Conservation (phyloP, 2,113 vertebrate species). For the Aspidoscelis tigris region DNA sequence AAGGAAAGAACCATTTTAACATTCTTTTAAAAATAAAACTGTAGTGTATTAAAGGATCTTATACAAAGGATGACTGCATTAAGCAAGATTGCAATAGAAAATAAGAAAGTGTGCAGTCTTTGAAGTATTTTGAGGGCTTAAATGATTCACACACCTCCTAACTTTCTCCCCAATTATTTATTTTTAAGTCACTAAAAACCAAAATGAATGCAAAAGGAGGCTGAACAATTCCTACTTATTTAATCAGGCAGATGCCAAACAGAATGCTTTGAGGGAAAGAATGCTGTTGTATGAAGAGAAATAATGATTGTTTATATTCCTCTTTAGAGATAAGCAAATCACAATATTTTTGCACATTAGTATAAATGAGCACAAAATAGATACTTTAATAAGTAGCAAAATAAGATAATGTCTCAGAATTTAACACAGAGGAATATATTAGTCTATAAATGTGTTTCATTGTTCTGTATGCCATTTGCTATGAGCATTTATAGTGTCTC, state of each 20-base stretch:
- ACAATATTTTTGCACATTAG: slow-evolving; percentile 35
- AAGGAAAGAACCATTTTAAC: too few species aligned
- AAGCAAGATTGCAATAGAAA: too few species aligned
- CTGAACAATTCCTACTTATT: background rate
- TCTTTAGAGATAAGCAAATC: slow-evolving; percentile 36
- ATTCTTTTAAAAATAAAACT: too few species aligned
- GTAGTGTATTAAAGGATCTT: too few species aligned
- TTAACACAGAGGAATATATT: slow-evolving; percentile 22
- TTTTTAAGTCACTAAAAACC: background rate
- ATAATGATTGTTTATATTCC: slow-evolving; percentile 23
- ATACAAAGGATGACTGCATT: too few species aligned
- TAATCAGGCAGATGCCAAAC: background rate
- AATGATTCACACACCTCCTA: background rate
- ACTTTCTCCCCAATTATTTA: background rate
- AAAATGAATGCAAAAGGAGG: background rate
- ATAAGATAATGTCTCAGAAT: slow-evolving; percentile 35
- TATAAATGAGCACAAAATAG: slow-evolving; percentile 51
- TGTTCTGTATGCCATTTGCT: slow-evolving; percentile 36
- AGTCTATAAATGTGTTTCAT: slow-evolving; percentile 40
- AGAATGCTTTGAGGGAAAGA: background rate
- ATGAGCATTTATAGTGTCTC: slow-evolving; percentile 44
- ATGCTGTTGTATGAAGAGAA: slow-evolving; percentile 15
- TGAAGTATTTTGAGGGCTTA: too few species aligned
- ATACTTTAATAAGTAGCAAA: slow-evolving; percentile 32
- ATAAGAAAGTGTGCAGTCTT: too few species aligned